Evolutionary conservation across 2,888 invertebrate genomes (phyloP).

Genomic region (Apantesis nais): DNA sequence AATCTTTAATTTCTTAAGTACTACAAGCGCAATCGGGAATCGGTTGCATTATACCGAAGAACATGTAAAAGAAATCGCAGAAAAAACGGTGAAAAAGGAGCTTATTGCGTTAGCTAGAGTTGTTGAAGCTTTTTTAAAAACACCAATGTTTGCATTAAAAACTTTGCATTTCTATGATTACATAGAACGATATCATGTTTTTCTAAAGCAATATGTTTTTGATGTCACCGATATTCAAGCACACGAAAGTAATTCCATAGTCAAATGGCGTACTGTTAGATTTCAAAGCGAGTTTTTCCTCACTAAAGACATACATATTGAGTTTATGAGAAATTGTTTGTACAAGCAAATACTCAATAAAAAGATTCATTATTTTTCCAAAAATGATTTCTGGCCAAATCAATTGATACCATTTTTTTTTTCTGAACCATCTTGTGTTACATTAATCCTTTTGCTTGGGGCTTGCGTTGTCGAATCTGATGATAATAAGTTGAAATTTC

Average conservation of each 20-base stretch:
- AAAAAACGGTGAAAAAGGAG: background rate
- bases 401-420: background rate
- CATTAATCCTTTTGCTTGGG: background rate
- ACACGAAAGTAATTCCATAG: background rate
- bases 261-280: background rate
- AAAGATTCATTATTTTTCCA: background rate
- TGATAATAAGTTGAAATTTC: background rate
- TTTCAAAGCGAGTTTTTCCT: background rate
- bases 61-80: background rate
- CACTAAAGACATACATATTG: background rate
- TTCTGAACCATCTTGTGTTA: background rate
- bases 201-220: background rate
- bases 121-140: background rate
- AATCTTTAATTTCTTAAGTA: background rate
- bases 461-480: background rate
- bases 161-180: background rate
- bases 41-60: background rate
- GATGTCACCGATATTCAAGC: background rate
- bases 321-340: background rate
- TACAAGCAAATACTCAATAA: background rate
- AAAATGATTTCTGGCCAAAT: background rate
- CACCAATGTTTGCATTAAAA: fast-evolving
- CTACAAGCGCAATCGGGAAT: background rate
- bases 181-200: background rate
- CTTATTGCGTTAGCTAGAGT: background rate